Evolutionary conservation across 2,888 invertebrate species (phyloP), one percentile per base, ranked within the genome.

Genomic region (Hemistola chrysoprasaria): DNA sequence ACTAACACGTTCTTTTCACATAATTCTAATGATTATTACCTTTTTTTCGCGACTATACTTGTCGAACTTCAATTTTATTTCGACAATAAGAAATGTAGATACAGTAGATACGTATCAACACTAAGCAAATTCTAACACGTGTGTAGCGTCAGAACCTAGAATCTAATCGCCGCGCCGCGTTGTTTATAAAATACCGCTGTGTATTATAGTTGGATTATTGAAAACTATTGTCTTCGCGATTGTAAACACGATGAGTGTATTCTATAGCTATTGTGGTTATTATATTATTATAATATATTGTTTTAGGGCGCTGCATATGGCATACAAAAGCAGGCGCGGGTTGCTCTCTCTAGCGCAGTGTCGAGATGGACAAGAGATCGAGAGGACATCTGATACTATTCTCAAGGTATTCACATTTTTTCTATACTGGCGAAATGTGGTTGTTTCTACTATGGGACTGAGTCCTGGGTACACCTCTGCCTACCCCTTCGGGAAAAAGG

Each of bases 251-350:
- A 37, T 48, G 50, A 44, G 40, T 58, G 16, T 30, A n/a, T n/a
- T n/a, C n/a, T n/a, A 30, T 34, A 31, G 22, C 26, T 44, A 44
- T 44, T 44, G 38, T 44, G 24, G 8, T 40, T n/a, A n/a, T n/a
- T n/a, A n/a, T n/a, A n/a, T n/a, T n/a, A n/a, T n/a, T n/a, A n/a
- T n/a, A n/a, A n/a, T n/a, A 40, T 50, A 56, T 54, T 64, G 64
- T 71, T 65, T 64, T 71, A 88, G 88, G 67, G 87, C 88, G 39
- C 64, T 88, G 64, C 84, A 81, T 47, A 78, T 80, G 79, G 86
- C 88, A 38, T 88, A 88, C 85, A 88, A 88, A 87, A 88, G 87
- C 78, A 66, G 87, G 1, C 84, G 88, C 48, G 82, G 83, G 0
- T 59, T 87, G 39, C 65, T 80, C 32, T 81, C 79, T 53, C 71